phyloP scores from a whole-genome alignment of 2,888 invertebrate species.

The Ichneumon xanthorius region DNA sequence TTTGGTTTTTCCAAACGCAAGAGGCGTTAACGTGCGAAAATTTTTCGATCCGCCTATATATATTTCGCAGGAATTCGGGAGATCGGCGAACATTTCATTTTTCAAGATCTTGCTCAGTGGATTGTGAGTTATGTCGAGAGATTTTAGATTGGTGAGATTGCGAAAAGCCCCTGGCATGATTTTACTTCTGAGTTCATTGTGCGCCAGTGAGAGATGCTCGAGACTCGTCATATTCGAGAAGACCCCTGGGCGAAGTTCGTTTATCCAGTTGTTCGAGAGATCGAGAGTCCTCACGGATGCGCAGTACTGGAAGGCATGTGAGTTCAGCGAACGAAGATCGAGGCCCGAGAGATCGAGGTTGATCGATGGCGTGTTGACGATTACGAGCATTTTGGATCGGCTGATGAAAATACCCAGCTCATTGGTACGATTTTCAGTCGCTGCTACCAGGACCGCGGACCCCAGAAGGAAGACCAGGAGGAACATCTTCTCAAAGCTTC shows the following conservation, averaged over 20 bases:
- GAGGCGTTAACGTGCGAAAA: neutral
- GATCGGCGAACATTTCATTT: too few species aligned
- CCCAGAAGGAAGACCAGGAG: slow-evolving; percentile 49
- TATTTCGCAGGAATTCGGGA: neutral
- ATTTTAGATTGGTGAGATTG: neutral
- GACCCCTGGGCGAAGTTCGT: neutral
- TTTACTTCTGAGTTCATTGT: too few species aligned
- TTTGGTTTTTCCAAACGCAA: neutral
- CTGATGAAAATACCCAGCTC: slow-evolving; percentile 56
- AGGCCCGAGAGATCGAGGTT: slow-evolving; percentile 71
- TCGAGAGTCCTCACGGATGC: slow-evolving; percentile 51
- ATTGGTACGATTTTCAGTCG: neutral
- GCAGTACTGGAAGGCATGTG: slow-evolving; percentile 71
- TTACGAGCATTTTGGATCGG: slow-evolving; percentile 67
- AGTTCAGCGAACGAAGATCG: slow-evolving; percentile 65
- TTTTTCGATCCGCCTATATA: neutral
- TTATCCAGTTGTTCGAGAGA: neutral
- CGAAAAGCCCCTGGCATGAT: neutral
- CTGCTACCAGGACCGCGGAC: slow-evolving; percentile 22
- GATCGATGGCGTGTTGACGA: neutral
- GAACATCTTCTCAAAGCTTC: slow-evolving; percentile 47
- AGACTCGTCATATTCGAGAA: neutral
- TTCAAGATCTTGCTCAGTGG: neutral
- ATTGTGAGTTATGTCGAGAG: neutral
- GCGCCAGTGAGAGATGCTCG: neutral